A percentile compares a stretch with the other conserved stretches of the same genome.
Evolutionary conservation across 1,140 invertebrate species (phyloP).

Genomic region (Rhizoglyphus robini): DNA sequence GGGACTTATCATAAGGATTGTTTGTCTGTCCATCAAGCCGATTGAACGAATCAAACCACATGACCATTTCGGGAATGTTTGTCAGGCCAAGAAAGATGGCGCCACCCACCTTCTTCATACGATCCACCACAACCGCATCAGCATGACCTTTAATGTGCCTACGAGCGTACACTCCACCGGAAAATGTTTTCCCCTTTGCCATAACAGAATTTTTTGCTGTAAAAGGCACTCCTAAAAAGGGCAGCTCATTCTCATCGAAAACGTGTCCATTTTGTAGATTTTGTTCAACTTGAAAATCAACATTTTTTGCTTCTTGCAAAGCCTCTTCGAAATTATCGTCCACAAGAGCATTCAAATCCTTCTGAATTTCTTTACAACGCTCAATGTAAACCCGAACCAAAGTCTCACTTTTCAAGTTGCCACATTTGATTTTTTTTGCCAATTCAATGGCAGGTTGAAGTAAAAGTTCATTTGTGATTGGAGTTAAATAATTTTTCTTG

Average conservation of each 20-base stretch:
- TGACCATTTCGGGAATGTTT: slow-evolving; percentile 68
- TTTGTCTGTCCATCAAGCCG: slow-evolving; percentile 63
- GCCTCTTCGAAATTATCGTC: slow-evolving; percentile 61
- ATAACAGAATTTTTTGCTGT: slow-evolving; percentile 24
- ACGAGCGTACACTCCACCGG: slow-evolving; percentile 21
- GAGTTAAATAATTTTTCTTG: slow-evolving; percentile 39
- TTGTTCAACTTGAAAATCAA: slow-evolving; percentile 52
- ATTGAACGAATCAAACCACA: slow-evolving; percentile 76
- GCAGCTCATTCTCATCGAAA: slow-evolving; percentile 37
- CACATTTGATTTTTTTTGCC: slow-evolving; percentile 57
- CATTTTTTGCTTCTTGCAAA: slow-evolving; percentile 51
- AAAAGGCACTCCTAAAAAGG: slow-evolving; percentile 28
- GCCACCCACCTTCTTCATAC: slow-evolving; percentile 52
- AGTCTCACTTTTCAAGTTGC: slow-evolving; percentile 65
- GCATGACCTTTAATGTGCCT: slow-evolving; percentile 42
- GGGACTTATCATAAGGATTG: slow-evolving; percentile 76
- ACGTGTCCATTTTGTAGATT: slow-evolving; percentile 41
- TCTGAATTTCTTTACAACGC: background rate
- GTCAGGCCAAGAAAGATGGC: slow-evolving; percentile 62
- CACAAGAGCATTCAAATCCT: slow-evolving; percentile 58
- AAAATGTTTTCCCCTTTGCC: slow-evolving; percentile 22
- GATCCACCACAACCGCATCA: slow-evolving; percentile 51
- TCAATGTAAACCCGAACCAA: slow-evolving; percentile 60
- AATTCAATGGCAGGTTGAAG: slow-evolving; percentile 54
- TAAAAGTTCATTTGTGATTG: slow-evolving; percentile 55